Conservation (phyloP, 2,797 vertebrate genomes). For the Syngnathus acus region DNA sequence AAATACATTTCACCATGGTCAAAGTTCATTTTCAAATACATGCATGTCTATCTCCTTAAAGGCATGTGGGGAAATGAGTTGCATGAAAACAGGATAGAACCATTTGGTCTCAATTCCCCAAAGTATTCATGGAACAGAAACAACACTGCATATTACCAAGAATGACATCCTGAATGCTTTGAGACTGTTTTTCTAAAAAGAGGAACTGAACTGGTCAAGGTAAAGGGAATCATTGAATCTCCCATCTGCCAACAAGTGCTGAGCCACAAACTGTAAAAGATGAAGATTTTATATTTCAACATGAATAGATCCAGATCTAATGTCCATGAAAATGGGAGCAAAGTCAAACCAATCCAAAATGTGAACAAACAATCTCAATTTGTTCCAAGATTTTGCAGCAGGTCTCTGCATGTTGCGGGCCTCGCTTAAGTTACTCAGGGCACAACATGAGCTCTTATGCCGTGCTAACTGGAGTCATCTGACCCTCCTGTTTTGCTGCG, state of each 20-base stretch:
- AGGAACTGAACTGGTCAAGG: too few relatives aligned
- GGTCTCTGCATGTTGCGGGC: slow-evolving; percentile 16
- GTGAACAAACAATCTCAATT: neutral
- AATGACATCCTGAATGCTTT: neutral
- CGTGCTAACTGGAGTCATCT: slow-evolving; percentile 47
- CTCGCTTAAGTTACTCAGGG: slow-evolving; percentile 25
- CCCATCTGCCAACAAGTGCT: too few relatives aligned
- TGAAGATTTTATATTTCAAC: too few relatives aligned
- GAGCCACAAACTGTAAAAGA: too few relatives aligned
- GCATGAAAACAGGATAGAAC: too few relatives aligned
- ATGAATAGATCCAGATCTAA: neutral
- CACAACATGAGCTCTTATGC: slow-evolving; percentile 28
- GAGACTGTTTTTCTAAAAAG: too few relatives aligned
- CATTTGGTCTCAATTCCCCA: neutral
- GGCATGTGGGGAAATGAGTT: too few relatives aligned
- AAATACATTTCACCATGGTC: too few relatives aligned
- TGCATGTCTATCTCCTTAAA: too few relatives aligned
- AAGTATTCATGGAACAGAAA: neutral
- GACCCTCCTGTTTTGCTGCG: slow-evolving; percentile 45
- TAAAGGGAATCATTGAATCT: too few relatives aligned
- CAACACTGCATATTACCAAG: neutral
- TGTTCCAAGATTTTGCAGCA: neutral
- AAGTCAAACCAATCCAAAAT: neutral
- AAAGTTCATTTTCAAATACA: too few relatives aligned
- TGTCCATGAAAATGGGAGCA: neutral